These are phyloP conservation scores for Lates calcarifer DNA, from an alignment of 2,113 vertebrate species.

Conservation along the genomic window DNA sequence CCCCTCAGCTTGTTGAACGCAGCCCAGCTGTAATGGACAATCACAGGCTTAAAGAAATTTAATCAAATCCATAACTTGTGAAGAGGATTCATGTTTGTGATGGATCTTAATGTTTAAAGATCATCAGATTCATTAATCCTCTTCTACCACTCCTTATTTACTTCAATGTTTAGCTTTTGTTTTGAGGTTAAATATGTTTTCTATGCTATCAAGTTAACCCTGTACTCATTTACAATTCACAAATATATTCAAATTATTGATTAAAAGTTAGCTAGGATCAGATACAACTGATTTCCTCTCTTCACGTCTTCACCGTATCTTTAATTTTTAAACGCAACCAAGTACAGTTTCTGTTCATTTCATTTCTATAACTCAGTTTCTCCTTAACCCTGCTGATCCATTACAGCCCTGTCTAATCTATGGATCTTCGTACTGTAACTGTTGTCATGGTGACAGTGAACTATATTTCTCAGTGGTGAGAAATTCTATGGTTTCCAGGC, in stretches of 20 bases:
- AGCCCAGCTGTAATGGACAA: constrained; percentile 32
- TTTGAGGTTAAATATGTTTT: background rate
- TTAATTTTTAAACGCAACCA: background rate
- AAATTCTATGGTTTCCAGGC: constrained; percentile 47
- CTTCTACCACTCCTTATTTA: background rate
- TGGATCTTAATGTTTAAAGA: background rate
- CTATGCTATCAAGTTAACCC: background rate
- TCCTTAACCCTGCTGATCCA: constrained; percentile 48
- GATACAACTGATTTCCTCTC: background rate
- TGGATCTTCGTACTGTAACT: constrained; percentile 74
- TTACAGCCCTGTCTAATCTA: constrained; percentile 60
- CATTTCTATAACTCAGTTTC: background rate
- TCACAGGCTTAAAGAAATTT: constrained; percentile 38
- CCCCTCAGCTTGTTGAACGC: constrained; percentile 22
- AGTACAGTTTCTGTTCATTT: constrained; percentile 18
- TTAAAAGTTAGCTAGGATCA: background rate
- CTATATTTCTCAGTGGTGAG: constrained; percentile 48
- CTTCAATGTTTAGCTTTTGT: background rate
- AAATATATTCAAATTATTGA: background rate
- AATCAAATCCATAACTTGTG: background rate
- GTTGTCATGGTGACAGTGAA: constrained; percentile 74
- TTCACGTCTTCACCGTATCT: background rate
- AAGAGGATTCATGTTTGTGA: background rate
- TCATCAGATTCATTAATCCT: background rate
- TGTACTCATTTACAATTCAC: background rate